Conservation (phyloP, 2,113 vertebrate species). For the Mus pahari region DNA sequence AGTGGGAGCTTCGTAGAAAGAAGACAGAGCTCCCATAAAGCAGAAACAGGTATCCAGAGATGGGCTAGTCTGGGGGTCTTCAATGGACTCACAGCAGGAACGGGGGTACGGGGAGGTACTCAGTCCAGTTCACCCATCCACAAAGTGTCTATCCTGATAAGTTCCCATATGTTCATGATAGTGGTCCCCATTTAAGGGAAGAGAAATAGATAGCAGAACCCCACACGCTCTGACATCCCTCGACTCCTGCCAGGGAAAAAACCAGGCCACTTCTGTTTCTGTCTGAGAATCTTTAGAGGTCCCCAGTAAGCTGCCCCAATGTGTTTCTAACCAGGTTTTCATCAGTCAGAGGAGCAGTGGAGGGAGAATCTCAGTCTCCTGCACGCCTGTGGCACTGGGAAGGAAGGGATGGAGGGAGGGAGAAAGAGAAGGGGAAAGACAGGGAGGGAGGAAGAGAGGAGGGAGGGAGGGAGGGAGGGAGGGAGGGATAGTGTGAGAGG, state of each 20-base stretch:
- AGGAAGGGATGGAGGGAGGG: accelerated
- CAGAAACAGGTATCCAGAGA: background rate
- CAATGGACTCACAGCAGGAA: background rate
- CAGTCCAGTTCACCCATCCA: background rate
- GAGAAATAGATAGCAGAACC: background rate
- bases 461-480: no score
- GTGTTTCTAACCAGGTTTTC: background rate
- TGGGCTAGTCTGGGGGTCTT: background rate
- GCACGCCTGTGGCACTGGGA: background rate
- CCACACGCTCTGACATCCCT: background rate
- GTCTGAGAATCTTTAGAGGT: background rate
- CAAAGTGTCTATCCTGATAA: no score
- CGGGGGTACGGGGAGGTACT: no score
- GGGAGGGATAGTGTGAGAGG: background rate
- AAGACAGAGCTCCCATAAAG: background rate
- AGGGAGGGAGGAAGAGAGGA: background rate
- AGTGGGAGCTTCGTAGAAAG: background rate
- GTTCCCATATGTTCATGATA: background rate
- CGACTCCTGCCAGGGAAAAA: background rate
- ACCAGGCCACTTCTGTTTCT: background rate
- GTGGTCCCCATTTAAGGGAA: background rate
- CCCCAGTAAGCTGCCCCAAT: background rate
- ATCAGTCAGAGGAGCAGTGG: background rate
- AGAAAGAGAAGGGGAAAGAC: background rate
- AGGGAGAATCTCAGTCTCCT: background rate